Evolutionary conservation across 2,113 vertebrate genomes (phyloP).

Genomic region (Oryzias celebensis): DNA sequence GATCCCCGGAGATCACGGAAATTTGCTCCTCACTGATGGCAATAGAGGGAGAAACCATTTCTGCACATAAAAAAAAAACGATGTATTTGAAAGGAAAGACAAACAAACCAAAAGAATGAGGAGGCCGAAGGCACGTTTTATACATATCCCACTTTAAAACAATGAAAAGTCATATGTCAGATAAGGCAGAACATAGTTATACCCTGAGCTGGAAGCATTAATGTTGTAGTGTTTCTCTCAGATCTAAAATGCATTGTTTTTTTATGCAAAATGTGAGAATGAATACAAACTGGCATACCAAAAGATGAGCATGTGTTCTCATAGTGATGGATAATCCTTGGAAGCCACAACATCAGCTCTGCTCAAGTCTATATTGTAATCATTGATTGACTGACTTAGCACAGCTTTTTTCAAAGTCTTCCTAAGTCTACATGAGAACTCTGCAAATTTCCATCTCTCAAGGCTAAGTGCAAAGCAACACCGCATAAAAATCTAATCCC

Average conservation of each 20-base stretch:
- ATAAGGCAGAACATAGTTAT: conserved; percentile 58
- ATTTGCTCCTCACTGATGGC: conserved; percentile 40
- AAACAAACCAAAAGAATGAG: conserved; percentile 23
- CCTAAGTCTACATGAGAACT: conserved; percentile 45
- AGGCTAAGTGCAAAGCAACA: conserved; percentile 16
- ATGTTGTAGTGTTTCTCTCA: conserved; percentile 34
- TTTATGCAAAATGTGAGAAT: conserved; percentile 32
- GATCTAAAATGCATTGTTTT: conserved; percentile 44
- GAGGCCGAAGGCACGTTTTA: conserved; percentile 44
- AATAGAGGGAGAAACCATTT: conserved; percentile 41
- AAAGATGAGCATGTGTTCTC: neutral
- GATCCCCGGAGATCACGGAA: conserved; percentile 57
- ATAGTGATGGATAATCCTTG: conserved; percentile 21
- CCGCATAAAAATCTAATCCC: conserved; percentile 3
- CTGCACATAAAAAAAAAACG: conserved; percentile 59
- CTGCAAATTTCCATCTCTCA: conserved; percentile 37
- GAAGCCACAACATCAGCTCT: conserved; percentile 23
- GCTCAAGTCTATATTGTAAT: neutral
- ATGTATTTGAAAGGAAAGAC: conserved; percentile 27
- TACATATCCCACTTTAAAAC: conserved; percentile 46
- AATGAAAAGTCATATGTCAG: conserved; percentile 66
- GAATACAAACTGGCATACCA: conserved; percentile 41
- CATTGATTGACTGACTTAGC: conserved; percentile 18
- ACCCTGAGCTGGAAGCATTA: conserved; percentile 33
- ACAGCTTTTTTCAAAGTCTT: conserved; percentile 27